Evolutionary conservation across 2,113 vertebrate species (phyloP).

Genomic region (Climacteris rufus): DNA sequence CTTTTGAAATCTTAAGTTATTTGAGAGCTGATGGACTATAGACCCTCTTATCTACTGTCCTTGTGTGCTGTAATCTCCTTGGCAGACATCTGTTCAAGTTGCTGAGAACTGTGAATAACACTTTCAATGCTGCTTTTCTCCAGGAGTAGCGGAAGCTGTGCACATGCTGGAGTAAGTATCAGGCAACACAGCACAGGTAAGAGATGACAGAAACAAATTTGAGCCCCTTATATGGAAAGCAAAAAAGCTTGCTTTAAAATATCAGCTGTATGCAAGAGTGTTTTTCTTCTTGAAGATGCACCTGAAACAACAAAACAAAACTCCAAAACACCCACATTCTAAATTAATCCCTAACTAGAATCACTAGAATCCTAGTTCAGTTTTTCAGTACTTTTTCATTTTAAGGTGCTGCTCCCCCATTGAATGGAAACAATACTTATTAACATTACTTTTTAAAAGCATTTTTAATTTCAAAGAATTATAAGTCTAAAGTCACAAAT

Average conservation of each 20-base stretch:
- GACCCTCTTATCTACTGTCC: neutral
- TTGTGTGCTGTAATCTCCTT: neutral
- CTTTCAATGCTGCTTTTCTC: neutral
- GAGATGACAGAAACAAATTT: neutral
- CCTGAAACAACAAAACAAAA: neutral
- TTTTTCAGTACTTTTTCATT: neutral
- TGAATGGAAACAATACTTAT: neutral
- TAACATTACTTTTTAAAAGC: neutral
- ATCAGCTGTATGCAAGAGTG: neutral
- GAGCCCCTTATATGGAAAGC: neutral
- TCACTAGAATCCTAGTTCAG: neutral
- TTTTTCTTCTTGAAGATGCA: neutral
- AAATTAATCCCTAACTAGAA: neutral
- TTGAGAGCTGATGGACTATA: neutral
- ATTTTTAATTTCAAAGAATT: neutral
- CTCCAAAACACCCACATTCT: rapidly evolving
- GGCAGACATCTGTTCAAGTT: neutral
- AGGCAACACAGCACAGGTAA: neutral
- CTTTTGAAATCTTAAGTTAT: neutral
- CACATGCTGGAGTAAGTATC: neutral
- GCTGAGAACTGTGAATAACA: neutral
- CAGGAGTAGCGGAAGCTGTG: neutral
- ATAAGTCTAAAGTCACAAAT: neutral
- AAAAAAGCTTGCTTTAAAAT: neutral
- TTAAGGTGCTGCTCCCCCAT: rapidly evolving